A percentile compares a stretch with the other conserved stretches of the same genome.
Evolutionary conservation across 35 echinoderm and acorn worm species (phyloP).

Genomic region (Holothuria glaberrima): DNA sequence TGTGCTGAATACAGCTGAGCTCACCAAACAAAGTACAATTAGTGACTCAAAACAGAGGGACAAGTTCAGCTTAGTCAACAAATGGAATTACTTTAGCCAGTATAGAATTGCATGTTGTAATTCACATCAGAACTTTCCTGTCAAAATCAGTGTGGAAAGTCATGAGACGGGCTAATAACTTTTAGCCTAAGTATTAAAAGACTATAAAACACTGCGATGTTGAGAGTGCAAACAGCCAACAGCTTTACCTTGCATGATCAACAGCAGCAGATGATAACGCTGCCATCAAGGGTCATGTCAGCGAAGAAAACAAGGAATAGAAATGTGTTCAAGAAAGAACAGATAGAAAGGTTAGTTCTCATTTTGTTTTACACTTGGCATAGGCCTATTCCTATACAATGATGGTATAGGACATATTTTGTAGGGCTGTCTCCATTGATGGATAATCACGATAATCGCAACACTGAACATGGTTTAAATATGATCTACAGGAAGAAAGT

Average conservation of each 20-base stretch:
- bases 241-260: constrained; percentile 46
- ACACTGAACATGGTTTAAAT: no score
- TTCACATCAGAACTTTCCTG: background rate
- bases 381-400: no score
- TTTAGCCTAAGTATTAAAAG: background rate
- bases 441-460: no score
- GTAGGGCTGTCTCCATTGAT: no score
- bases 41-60: no score
- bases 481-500: no score
- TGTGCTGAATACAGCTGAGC: no score
- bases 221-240: constrained; percentile 27
- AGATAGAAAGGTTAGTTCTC: constrained; percentile 26
- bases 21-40: no score
- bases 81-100: background rate
- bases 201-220: constrained; percentile 25
- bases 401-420: no score
- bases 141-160: background rate
- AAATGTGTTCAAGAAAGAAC: constrained; percentile 55
- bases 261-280: constrained; percentile 40
- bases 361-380: no score
- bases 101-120: background rate
- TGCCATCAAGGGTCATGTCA: constrained; percentile 57
- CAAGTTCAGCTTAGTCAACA: background rate
- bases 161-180: constrained; percentile 32
- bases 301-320: constrained; percentile 37